Base-by-base conservation (phyloP, 2,888 invertebrate species). In the Balanococcus diminutus region DNA sequence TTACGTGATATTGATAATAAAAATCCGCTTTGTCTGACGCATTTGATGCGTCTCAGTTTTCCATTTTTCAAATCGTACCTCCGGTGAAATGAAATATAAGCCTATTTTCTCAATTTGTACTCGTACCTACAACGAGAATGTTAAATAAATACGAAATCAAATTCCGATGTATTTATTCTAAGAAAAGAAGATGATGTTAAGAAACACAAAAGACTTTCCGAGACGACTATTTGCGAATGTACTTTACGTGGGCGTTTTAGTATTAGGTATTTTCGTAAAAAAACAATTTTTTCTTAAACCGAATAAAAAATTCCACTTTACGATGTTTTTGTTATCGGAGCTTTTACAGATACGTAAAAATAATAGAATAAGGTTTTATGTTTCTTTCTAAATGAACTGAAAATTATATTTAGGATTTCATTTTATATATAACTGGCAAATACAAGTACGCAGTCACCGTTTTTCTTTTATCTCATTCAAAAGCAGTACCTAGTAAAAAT, bases 361-460 rank as follows among this genome's bases (percentile, higher is more conserved):
- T 61, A 61, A 61, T 61, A 61, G 42, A 42, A 61, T 61, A 61
- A 25, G 22, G 61, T 25, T 61, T 61, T 61, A 61, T 61, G 61
- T 61, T 61, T 19, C 22, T 42, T 25, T 61, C 14, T 61, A 61
- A 61, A 61, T 61, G 61, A 61, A 61, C 61, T 61, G 61, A 61
- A 61, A 61, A 61, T 61, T 61, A 61, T 61, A 61, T 61, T 61
- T 61, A 61, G 61, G 61, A 61, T 61, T 61, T 25, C 11, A 61
- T 25, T 61, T 61, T 42, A 42, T 42, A 42, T 36, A 8, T 42
- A 42, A 42, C 14, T 16, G 42, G 9, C 42, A 16, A 14, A 42
- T 42, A 42, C 8, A 6, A 6, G 14, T 42, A 42, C 42, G 3
- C 14, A 3, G 9, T 11, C 42, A 16, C 2, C 42, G 6, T 22